Base-by-base conservation (phyloP, 2,113 vertebrate species). In the Gambusia affinis region DNA sequence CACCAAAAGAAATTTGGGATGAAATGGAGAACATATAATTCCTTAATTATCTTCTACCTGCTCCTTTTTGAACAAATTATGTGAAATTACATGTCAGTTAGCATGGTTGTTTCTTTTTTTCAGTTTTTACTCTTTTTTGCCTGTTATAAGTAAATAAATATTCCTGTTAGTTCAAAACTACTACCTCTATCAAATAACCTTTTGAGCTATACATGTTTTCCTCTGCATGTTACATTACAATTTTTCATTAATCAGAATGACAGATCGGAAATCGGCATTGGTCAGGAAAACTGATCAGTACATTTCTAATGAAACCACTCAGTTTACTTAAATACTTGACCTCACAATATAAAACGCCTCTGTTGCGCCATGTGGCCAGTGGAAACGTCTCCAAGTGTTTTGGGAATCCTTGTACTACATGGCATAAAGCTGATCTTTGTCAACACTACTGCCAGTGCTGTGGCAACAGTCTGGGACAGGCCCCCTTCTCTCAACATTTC, bases 381-480 rank as follows among this genome's bases (percentile, higher is more conserved):
- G 60, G 47, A 69, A 62, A 2, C 47, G 29, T 19, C 8, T 39
- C 42, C 5, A 4, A 31, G 28, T 65, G 30, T 39, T 68, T 67
- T 28, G 27, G 30, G 37, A 68, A 54, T 81, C 68, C 67, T 65
- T 31, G 22, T 47, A 51, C 22, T 63, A 27, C 27, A 61, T 17
- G 69, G 42, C 33, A 33, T 73, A 42, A 6, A 64, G 31, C 35
- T 64, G 1, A 69, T 65, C 27, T 54, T 35, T 31, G 62, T 47
- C 39, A 60, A 19, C 51, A 19, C 4, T 28, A 57, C 31, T 72
- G 14, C 15, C 60, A 60, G 27, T 67, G 70, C 73, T 72, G 72
- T 72, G 30, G 63, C 60, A 77, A 66, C 63, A 79, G 63, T 67
- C 71, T 65, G 8, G 63, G 27, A 24, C 67, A 67, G 15, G 14